phyloP scores from a whole-genome alignment of 2,888 invertebrate species.

The Bugulina stolonifera region DNA sequence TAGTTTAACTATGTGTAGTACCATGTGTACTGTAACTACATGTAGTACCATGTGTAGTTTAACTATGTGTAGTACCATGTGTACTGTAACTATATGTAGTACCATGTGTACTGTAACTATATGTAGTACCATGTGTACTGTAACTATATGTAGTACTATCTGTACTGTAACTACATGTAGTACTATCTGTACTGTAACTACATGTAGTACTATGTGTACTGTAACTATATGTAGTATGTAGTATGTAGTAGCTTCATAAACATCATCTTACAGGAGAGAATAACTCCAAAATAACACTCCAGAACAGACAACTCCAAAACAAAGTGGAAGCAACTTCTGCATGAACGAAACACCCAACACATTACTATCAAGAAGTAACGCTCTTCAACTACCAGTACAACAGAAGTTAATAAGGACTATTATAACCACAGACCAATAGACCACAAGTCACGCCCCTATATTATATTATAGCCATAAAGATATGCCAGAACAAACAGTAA shows the following conservation, averaged over 20 bases:
- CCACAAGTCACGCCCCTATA: no score
- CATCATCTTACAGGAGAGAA: no score
- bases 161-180: not conserved
- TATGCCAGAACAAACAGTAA: no score
- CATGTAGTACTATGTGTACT: not conserved
- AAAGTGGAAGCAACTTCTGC: no score
- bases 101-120: not conserved
- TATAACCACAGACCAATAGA: no score
- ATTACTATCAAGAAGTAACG: no score
- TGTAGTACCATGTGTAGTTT: not conserved
- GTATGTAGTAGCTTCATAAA: not conserved
- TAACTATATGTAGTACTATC: not conserved
- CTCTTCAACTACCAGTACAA: no score
- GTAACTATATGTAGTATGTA: not conserved
- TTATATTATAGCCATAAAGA: no score
- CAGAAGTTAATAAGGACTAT: no score
- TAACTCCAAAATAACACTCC: no score
- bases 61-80: not conserved
- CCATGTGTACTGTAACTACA: not conserved
- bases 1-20: not conserved
- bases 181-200: not conserved
- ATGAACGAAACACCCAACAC: no score
- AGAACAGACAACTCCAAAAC: no score
- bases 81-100: not conserved
- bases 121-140: not conserved